Percentiles rank a stretch among this genome's conserved stretches.
Evolutionary conservation across 2,113 vertebrate species (phyloP).

Genomic region (Eublepharis macularius): DNA sequence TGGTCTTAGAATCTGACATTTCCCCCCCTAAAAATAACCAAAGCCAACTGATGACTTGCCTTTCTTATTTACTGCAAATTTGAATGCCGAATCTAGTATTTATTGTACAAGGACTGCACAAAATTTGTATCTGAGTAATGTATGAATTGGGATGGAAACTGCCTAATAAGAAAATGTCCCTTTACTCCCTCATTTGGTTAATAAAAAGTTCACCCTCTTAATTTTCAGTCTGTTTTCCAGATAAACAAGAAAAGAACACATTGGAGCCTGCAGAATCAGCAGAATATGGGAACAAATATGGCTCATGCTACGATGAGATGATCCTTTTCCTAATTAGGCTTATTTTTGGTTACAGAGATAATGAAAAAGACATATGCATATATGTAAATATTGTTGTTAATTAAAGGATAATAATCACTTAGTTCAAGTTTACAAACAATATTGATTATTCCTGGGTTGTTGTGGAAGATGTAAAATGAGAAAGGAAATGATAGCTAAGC

Average conservation of each 20-base stretch:
- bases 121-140: background rate
- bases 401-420: background rate
- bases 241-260: constrained; percentile 69
- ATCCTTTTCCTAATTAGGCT: constrained; percentile 15
- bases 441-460: background rate
- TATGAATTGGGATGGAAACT: constrained; percentile 2
- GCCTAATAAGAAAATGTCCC: background rate
- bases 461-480: background rate
- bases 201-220: background rate
- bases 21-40: too few species aligned
- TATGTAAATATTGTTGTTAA: background rate
- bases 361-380: background rate
- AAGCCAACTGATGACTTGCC: background rate
- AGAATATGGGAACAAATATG: constrained; percentile 49
- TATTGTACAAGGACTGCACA: background rate
- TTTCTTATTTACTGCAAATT: background rate
- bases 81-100: background rate
- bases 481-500: background rate
- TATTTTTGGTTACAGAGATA: background rate
- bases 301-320: constrained; percentile 54
- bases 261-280: constrained; percentile 48
- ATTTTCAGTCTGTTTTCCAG: constrained; percentile 47
- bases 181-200: background rate
- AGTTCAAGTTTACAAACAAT: too few species aligned
- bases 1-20: too few species aligned